A percentile compares a stretch with the other conserved stretches of the same genome.
These are phyloP conservation scores for Sorex fumeus DNA, from an alignment of 2,113 vertebrate species.

Conservation along the genomic window DNA sequence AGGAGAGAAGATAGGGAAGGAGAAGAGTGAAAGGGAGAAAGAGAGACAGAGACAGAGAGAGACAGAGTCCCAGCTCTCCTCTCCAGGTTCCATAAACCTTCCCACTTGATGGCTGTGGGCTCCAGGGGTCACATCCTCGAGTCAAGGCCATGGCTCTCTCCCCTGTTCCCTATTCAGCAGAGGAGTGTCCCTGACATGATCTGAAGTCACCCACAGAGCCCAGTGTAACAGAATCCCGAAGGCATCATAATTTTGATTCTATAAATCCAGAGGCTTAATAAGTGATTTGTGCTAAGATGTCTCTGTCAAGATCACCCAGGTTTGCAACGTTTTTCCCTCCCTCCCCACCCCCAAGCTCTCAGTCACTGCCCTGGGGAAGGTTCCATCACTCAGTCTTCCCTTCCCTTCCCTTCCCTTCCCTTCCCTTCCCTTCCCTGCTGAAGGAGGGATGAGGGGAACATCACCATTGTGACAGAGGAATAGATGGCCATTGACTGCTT, in stretches of 20 bases:
- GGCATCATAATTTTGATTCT: background rate
- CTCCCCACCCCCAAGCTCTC: background rate
- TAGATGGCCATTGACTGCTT: background rate
- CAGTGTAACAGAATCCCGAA: slow-evolving; percentile 31
- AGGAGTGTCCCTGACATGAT: background rate
- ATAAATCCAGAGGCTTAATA: slow-evolving; percentile 23
- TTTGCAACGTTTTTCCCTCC: background rate
- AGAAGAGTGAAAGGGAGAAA: too few species aligned
- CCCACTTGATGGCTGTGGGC: background rate
- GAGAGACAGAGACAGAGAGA: too few species aligned
- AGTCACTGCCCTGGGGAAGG: slow-evolving; percentile 34
- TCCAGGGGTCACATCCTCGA: background rate
- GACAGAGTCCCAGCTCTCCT: background rate
- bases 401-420: too few species aligned
- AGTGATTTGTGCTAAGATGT: slow-evolving; percentile 28
- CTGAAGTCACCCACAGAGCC: background rate
- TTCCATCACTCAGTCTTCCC: background rate
- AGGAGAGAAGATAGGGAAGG: too few species aligned
- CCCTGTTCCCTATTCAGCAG: background rate
- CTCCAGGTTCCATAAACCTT: background rate
- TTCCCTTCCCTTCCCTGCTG: background rate
- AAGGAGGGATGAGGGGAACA: background rate
- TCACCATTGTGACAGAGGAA: background rate
- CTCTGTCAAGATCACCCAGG: background rate
- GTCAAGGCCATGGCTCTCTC: background rate